phyloP scores from a whole-genome alignment of 2,797 vertebrate species.

The Labeo calbasu region DNA sequence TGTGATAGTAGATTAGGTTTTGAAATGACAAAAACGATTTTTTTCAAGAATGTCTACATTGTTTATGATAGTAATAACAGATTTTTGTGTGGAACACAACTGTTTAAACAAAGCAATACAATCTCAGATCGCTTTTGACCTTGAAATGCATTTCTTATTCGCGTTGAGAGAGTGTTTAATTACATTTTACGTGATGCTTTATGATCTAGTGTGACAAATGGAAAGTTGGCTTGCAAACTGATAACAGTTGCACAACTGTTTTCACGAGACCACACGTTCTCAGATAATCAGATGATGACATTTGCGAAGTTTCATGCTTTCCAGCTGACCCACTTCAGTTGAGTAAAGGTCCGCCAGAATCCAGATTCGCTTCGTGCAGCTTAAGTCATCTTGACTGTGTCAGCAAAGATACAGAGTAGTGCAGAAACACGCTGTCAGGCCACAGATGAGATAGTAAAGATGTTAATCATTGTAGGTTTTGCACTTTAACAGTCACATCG shows the following conservation, averaged over 20 bases:
- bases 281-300: slow-evolving; percentile 20
- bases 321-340: slow-evolving; percentile 14
- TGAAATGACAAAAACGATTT: background rate
- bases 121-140: background rate
- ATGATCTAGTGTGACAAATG: slow-evolving; percentile 17
- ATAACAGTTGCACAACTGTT: slow-evolving; percentile 27
- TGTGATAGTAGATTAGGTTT: background rate
- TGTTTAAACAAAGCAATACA: slow-evolving; percentile 33
- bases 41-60: background rate
- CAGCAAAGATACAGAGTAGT: background rate
- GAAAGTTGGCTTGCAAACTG: slow-evolving; percentile 13
- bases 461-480: background rate
- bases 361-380: slow-evolving; percentile 14
- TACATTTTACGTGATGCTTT: background rate
- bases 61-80: background rate
- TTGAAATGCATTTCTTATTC: background rate
- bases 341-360: background rate
- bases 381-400: background rate
- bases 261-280: background rate
- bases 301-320: slow-evolving; percentile 17
- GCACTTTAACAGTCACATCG: background rate
- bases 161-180: background rate
- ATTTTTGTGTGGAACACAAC: slow-evolving; percentile 21
- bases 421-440: background rate
- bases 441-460: background rate